Percentiles rank a stretch among this genome's conserved stretches.
Conservation (phyloP, 2,113 vertebrate species). For the Amazona vittata region DNA sequence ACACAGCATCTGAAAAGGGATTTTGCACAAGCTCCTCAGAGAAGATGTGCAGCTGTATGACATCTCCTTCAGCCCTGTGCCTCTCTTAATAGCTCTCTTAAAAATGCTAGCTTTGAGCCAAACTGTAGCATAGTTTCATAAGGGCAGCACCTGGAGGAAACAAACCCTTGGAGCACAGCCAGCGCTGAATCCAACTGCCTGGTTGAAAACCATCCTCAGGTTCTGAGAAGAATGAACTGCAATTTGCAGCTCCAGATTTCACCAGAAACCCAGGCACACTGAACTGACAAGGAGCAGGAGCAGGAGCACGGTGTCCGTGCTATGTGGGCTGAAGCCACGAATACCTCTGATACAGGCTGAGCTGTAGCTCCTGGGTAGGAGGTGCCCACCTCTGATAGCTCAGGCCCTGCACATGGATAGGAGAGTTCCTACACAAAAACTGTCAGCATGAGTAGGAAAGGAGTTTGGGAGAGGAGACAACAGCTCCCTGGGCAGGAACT, state of each 20-base stretch:
- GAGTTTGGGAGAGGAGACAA: background rate
- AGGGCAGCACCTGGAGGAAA: accelerated
- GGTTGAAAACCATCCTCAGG: background rate
- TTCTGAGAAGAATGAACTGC: background rate
- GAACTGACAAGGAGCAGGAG: background rate
- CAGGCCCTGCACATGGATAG: background rate
- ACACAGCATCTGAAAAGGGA: accelerated
- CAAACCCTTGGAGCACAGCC: background rate
- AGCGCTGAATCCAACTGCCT: too few species aligned
- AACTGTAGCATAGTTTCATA: background rate
- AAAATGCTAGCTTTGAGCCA: background rate
- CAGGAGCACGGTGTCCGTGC: background rate
- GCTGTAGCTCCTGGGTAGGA: accelerated
- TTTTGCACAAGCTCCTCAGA: background rate
- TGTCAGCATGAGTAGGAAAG: background rate
- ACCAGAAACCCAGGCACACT: background rate
- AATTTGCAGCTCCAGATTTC: background rate
- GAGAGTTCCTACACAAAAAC: background rate
- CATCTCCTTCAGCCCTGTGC: background rate
- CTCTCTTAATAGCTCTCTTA: background rate
- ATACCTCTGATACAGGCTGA: background rate
- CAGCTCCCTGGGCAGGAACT: background rate
- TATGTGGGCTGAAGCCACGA: accelerated
- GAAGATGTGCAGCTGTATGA: background rate
- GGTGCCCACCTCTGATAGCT: too few species aligned